Evolutionary conservation across 1,140 invertebrate species (phyloP), one percentile per base, ranked within the genome.

Genomic region (Papilio machaon): DNA sequence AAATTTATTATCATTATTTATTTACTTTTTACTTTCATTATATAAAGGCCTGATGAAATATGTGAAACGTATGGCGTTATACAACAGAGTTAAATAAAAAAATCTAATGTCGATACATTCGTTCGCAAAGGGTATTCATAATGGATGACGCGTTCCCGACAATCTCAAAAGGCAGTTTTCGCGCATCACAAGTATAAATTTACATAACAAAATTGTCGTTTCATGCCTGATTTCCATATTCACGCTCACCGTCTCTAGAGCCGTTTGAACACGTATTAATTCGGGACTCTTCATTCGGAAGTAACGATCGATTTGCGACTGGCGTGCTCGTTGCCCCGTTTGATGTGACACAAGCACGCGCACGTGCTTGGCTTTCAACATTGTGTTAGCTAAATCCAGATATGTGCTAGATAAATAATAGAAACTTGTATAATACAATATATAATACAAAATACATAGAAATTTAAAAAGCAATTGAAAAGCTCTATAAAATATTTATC

Each of bases 151-250:
- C 74, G 74, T 76, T 76, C 23, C 46, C 46, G 74, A 47, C 74
- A 76, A 76, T 76, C 74, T 76, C 74, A 49, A 52, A 76, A 76
- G 74, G 74, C 74, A 76, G 74, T 76, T 76, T 76, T 76, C 74
- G 74, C 74, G 74, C 74, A 76, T 49, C 74, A 76, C 43, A 76
- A 76, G 74, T 76, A 76, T 76, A 76, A 76, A 76, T 76, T 76
- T 76, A 76, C 74, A 76, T 47, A 76, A 76, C 74, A 76, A 52
- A 76, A 76, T 76, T 52, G 74, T 76, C 47, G 74, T 76, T 76
- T 76, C 74, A 76, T 76, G 74, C 74, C 74, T 54, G 43, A 76
- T 76, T 76, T 76, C 74, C 74, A 76, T 76, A 76, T 76, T 76
- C 47, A 76, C 74, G 74, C 43, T 46, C 46, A 49, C 46, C 43